A percentile compares a stretch with the other conserved stretches of the same genome.
Evolutionary conservation across 2,113 vertebrate genomes (phyloP).

Genomic region (Motacilla tschutschensis): DNA sequence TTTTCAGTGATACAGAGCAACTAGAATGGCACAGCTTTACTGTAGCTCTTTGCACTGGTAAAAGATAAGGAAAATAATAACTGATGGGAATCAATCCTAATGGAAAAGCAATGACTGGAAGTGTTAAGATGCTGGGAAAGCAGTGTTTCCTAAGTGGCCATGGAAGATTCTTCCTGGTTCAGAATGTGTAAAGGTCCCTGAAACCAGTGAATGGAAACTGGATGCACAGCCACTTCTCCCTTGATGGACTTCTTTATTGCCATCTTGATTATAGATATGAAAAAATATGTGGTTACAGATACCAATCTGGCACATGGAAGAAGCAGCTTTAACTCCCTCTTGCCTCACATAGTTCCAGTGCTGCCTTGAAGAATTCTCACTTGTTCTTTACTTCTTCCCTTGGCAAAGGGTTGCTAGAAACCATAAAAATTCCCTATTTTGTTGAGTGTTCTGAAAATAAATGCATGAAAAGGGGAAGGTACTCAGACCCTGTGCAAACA

Average conservation of each 20-base stretch:
- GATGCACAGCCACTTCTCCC: background rate
- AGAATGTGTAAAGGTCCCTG: background rate
- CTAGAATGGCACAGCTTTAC: background rate
- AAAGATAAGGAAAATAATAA: background rate
- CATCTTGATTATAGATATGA: background rate
- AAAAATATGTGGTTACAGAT: background rate
- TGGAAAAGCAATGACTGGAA: background rate
- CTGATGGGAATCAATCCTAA: background rate
- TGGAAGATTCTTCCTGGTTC: background rate
- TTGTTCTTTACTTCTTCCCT: background rate
- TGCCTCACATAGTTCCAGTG: background rate
- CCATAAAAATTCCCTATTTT: background rate
- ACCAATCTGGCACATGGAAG: background rate
- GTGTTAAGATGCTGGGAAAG: background rate
- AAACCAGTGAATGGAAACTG: background rate
- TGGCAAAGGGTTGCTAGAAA: background rate
- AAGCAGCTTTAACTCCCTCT: background rate
- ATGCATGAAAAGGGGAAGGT: background rate
- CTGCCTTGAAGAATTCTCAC: background rate
- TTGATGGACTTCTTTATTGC: background rate
- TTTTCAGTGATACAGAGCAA: background rate
- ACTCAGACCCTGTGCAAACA: background rate
- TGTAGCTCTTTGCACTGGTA: background rate
- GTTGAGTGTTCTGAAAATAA: background rate
- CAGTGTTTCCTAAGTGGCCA: background rate